Percentiles rank a stretch among this genome's conserved stretches.
phyloP scores from a whole-genome alignment of 2,888 invertebrate species.

The Galerucella pusilla region DNA sequence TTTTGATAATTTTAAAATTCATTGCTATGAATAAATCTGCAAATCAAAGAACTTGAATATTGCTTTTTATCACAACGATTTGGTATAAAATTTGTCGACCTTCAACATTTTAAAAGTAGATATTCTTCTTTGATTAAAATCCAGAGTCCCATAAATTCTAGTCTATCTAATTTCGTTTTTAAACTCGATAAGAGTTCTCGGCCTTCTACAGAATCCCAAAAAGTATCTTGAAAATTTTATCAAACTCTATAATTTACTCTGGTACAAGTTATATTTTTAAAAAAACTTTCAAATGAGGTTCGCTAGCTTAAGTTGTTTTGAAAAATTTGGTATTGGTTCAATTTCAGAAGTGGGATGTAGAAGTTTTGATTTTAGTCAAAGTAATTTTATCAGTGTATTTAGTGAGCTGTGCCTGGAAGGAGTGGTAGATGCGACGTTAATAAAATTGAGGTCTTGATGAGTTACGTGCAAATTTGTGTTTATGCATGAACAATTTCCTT shows the following conservation, averaged over 20 bases:
- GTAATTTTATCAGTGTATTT: neutral
- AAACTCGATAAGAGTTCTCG: neutral
- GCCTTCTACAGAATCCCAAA: neutral
- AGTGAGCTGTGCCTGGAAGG: neutral
- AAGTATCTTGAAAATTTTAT: too few relatives aligned
- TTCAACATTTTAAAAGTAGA: neutral
- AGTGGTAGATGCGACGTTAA: conserved; percentile 17
- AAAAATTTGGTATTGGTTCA: too few relatives aligned
- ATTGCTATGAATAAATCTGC: too few relatives aligned
- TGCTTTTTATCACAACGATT: neutral
- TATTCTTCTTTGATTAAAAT: neutral
- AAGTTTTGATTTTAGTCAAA: neutral
- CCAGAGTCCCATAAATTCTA: neutral
- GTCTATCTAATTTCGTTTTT: neutral
- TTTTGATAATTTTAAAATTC: too few relatives aligned
- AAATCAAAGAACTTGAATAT: too few relatives aligned
- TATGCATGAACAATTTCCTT: conserved; percentile 18
- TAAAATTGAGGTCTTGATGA: conserved; percentile 27
- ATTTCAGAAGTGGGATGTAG: too few relatives aligned
- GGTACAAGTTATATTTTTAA: too few relatives aligned
- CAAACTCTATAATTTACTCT: too few relatives aligned
- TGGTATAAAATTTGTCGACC: neutral
- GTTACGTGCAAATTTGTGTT: conserved; percentile 20
- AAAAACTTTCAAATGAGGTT: too few relatives aligned
- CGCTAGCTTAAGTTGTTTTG: too few relatives aligned